Evolutionary conservation across 30 jellyfish, hydroid and myxozoan species (phyloP), one percentile per base, ranked within the genome.

Genomic region (Turritopsis dohrnii): DNA sequence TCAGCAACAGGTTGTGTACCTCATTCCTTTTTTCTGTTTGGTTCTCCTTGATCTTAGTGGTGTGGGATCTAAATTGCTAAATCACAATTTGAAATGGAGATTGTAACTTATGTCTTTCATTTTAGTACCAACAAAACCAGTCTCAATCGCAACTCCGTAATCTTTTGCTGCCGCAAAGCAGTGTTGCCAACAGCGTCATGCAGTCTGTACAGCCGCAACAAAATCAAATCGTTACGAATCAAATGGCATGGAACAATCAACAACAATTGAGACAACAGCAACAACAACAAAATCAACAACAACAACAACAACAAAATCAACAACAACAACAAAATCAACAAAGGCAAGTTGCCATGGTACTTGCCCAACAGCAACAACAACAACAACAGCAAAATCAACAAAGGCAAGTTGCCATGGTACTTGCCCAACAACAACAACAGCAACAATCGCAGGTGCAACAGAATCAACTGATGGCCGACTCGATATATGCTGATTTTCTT

Each of bases 291-390:
- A 7, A 66, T 7, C 77, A 69, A 19, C 22, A 7, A 9, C 30
- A 0, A 7, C 77, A 8, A 69, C 77, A 69, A 69, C 77, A 69
- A 27, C 30, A 0, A 23, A 69, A n/a, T 17, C 77, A n/a, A n/a
- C 77, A 69, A 69, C 77, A 69, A 19, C 77, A 69, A 19, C 76
- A 66, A 66, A 21, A 66, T 21, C 76, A 66, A 27, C 77, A 69
- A 1, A 69, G 77, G 30, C 77, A 69, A 69, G 77, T 69, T 69
- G 77, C 77, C 28, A 69, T 69, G 22, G 77, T 21, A 27, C 77
- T 69, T 69, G 77, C 77, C 0, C 77, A 69, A 17, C 76, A 66
- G 29, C 76, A 66, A 66, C 76, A 66, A 66, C 77, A 69, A 69
- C 77, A 69, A 69, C 77, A 69, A 69, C 77, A 69, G 8, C 73